Base-by-base conservation (phyloP, 2,113 vertebrate species). In the Lagopus leucura region DNA sequence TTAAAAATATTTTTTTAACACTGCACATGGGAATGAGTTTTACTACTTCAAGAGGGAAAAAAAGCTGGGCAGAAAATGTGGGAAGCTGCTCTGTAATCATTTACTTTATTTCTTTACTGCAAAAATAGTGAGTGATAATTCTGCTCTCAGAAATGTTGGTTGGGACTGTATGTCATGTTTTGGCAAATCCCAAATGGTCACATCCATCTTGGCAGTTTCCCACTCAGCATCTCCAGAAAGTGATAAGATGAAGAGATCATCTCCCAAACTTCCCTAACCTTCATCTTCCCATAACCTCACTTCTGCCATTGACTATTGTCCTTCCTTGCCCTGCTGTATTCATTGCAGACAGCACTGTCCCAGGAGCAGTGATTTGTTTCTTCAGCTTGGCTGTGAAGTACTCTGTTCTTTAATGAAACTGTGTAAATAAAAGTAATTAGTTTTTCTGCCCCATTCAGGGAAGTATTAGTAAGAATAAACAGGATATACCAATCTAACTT, bases 351-450 rank as follows among this genome's bases (percentile, higher is more conserved):
- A 34, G 54, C 25, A 11, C 36, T 30, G 64, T 58, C 55, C 38
- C 28, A 12, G 76, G 40, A 40, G n/a, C 43, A 42, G 66, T 38
- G 63, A 66, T 89, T 94, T 90, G 52, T 92, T 90, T 86, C 67
- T 89, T 92, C 55, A 61, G 30, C 21, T 57, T 91, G 55, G 9
- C 89, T 74, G 55, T 60, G 76, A 89, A 89, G n/a, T 43, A 36
- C 9, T 30, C 16, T 52, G 11, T 40, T 15, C 30, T 87, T 67
- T 79, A 85, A 82, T 67, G 72, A 47, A 82, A 85, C 55, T 52
- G 22, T 40, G 85, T 89, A 94, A 92, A 93, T 94, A 86, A 83
- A 80, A 89, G 45, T 73, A 94, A 92, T 82, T 86, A 55, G 36
- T 70, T 93, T 95, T 89, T 85, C 89, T 89, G 64, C 42, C 67